A percentile compares a stretch with the other conserved stretches of the same genome.
Conservation (phyloP, 1,140 invertebrate species). For the Gonioctena quinquepunctata region DNA sequence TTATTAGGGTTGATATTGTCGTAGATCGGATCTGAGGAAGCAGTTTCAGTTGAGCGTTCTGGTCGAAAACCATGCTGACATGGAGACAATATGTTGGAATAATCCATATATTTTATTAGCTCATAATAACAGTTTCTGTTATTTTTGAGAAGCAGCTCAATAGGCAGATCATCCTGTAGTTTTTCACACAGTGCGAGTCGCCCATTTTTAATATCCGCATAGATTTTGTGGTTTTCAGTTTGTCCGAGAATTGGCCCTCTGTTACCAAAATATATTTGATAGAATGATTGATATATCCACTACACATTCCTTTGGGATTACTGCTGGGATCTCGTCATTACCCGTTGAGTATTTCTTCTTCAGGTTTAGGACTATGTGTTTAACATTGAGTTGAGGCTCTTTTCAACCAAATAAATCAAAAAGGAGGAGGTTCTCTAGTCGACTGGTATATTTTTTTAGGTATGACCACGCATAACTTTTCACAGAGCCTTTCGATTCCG, state of each 20-base stretch:
- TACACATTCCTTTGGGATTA: conserved; percentile 1
- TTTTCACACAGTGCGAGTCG: no score
- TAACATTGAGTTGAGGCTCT: no score
- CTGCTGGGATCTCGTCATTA: neutral
- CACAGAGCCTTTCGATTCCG: no score
- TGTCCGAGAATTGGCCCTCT: neutral
- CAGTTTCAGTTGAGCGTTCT: conserved; percentile 4
- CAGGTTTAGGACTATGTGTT: neutral
- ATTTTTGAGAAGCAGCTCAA: no score
- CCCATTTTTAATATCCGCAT: neutral
- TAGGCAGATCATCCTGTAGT: no score
- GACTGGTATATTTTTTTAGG: no score
- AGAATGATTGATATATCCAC: neutral
- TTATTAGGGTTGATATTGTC: neutral
- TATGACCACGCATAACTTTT: no score
- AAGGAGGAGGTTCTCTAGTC: no score
- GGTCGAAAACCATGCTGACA: no score
- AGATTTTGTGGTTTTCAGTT: neutral
- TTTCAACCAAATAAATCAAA: no score
- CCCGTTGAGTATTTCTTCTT: conserved; percentile 7
- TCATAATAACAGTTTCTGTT: neutral
- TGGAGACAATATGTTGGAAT: neutral
- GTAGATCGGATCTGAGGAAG: neutral
- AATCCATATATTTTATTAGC: neutral
- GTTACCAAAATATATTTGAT: neutral